These are phyloP conservation scores for Priapulus caudatus DNA, from an alignment of 2,888 invertebrate genomes.

Conservation along the genomic window DNA sequence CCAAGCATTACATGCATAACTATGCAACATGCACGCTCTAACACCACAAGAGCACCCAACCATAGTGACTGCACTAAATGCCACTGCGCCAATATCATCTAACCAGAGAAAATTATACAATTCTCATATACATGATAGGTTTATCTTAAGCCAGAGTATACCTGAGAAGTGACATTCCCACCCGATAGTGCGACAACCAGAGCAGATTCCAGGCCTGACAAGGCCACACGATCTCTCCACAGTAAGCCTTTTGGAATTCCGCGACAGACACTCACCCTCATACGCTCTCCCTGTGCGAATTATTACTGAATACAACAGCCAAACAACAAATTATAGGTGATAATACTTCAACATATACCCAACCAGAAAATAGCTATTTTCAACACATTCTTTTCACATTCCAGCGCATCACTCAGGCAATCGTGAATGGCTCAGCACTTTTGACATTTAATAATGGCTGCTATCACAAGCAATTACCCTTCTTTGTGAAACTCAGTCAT, in stretches of 20 bases:
- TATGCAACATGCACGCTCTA: too few relatives aligned
- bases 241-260: constrained; percentile 54
- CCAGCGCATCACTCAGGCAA: too few relatives aligned
- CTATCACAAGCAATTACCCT: too few relatives aligned
- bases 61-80: too few relatives aligned
- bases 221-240: constrained; percentile 58
- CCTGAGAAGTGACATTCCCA: constrained; percentile 58
- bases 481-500: too few relatives aligned
- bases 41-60: too few relatives aligned
- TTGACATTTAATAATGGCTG: too few relatives aligned
- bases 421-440: too few relatives aligned
- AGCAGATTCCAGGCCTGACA: constrained; percentile 58
- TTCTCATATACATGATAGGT: background rate
- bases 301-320: too few relatives aligned
- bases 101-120: background rate
- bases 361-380: constrained; percentile 7
- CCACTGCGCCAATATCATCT: constrained; percentile 4
- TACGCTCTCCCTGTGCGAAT: too few relatives aligned
- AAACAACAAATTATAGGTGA: constrained; percentile 13
- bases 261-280: constrained; percentile 37
- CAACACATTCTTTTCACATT: too few relatives aligned
- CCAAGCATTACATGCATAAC: too few relatives aligned
- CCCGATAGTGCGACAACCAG: constrained; percentile 57
- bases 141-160: constrained; percentile 21
- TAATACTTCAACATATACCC: constrained; percentile 7